Conservation (phyloP, 2,797 vertebrate species). For the Novumbra hubbsi region DNA sequence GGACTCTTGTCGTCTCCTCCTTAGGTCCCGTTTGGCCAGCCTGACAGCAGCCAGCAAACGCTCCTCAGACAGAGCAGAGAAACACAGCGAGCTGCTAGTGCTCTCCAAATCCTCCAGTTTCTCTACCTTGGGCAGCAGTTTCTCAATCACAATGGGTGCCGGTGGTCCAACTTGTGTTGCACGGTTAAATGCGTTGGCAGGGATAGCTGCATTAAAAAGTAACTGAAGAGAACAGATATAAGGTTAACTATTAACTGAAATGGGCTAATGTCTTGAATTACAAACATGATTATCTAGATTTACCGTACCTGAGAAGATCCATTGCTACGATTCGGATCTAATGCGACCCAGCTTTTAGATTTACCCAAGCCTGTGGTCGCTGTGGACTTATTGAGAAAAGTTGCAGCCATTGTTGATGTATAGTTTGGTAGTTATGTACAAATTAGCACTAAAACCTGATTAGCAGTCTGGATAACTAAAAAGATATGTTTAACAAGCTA, state of each 20-base stretch:
- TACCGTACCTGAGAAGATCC: conserved; percentile 38
- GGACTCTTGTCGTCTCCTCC: conserved; percentile 63
- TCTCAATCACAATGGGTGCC: conserved; percentile 86
- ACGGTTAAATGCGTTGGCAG: conserved; percentile 74
- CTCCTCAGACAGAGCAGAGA: conserved; percentile 88
- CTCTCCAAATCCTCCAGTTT: conserved; percentile 43
- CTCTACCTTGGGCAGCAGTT: conserved; percentile 61
- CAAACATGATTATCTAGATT: no score
- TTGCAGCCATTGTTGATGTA: conserved; percentile 35
- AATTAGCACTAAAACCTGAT: neutral
- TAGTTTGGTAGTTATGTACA: neutral
- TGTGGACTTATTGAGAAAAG: conserved; percentile 23
- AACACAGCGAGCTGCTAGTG: conserved; percentile 69
- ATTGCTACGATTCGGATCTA: conserved; percentile 24
- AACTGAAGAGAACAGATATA: conserved; percentile 69
- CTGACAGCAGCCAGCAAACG: conserved; percentile 81
- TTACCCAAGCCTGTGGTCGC: conserved; percentile 35
- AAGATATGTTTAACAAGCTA: neutral
- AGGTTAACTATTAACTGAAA: neutral
- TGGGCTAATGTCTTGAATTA: no score
- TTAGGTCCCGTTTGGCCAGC: conserved; percentile 86
- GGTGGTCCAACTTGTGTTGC: conserved; percentile 75
- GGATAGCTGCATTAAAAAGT: conserved; percentile 81
- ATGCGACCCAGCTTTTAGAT: conserved; percentile 51
- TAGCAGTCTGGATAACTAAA: neutral